These are phyloP conservation scores for Melanophora roralis DNA, from an alignment of 2,888 invertebrate genomes.

Conservation along the genomic window DNA sequence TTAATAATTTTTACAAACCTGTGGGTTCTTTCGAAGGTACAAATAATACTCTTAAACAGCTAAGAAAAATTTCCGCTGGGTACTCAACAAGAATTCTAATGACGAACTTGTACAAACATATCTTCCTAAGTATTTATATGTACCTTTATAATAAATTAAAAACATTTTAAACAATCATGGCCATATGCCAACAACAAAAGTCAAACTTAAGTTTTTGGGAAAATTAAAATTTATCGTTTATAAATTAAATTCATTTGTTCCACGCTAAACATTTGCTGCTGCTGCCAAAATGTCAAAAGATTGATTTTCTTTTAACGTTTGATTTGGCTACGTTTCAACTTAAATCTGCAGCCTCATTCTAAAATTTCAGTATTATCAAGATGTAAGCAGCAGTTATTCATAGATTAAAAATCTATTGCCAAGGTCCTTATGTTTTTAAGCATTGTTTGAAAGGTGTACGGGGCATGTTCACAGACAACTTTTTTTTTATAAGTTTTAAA, in stretches of 20 bases:
- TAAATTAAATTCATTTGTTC: constrained; percentile 70
- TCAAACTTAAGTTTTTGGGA: constrained; percentile 57
- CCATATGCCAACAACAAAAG: constrained; percentile 64
- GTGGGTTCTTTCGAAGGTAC: too few species aligned
- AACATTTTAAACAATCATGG: constrained; percentile 53
- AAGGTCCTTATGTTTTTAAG: constrained; percentile 51
- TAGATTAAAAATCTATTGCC: constrained; percentile 23
- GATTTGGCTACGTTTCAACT: constrained; percentile 62
- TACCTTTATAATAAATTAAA: neutral
- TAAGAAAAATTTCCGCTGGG: too few species aligned
- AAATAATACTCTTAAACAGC: too few species aligned
- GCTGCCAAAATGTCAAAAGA: constrained; percentile 66
- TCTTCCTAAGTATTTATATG: neutral
- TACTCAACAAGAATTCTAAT: neutral
- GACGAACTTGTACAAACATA: neutral
- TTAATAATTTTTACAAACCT: too few species aligned
- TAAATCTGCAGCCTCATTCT: constrained; percentile 36
- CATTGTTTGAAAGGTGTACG: constrained; percentile 15
- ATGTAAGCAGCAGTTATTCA: constrained; percentile 34
- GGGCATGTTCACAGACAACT: constrained; percentile 36
- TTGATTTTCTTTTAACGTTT: constrained; percentile 66
- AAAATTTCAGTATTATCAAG: constrained; percentile 28
- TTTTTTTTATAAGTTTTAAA: constrained; percentile 37
- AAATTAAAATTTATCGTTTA: constrained; percentile 69
- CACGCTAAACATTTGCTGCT: constrained; percentile 35